Evolutionary conservation across 1,140 invertebrate species (phyloP).

Genomic region (Manduca sexta): DNA sequence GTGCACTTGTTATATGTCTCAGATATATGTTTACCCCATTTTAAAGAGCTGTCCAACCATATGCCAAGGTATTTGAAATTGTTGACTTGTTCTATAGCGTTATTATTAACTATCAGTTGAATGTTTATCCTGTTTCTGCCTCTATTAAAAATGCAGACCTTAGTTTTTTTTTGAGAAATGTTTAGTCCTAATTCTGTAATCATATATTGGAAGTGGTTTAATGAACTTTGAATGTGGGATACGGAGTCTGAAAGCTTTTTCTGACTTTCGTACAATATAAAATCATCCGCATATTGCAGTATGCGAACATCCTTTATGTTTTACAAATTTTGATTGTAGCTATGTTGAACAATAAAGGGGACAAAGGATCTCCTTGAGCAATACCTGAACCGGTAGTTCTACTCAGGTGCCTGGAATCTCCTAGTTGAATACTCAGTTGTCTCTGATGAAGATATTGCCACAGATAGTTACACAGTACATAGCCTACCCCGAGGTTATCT

Average conservation of each 20-base stretch:
- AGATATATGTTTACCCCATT: conserved; percentile 18
- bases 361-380: neutral
- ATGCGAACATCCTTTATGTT: too few species aligned
- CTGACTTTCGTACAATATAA: too few species aligned
- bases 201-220: neutral
- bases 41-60: conserved; percentile 7
- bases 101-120: too few species aligned
- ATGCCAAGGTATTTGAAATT: too few species aligned
- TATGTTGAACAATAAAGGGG: too few species aligned
- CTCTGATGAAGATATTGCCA: conserved; percentile 1
- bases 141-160: conserved; percentile 5
- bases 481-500: conserved; percentile 4
- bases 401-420: neutral
- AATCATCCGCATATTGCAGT: too few species aligned
- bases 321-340: too few species aligned
- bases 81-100: too few species aligned
- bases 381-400: neutral
- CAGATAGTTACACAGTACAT: conserved; percentile 8
- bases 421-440: neutral
- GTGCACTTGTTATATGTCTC: neutral
- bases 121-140: too few species aligned
- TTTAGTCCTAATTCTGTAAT: conserved; percentile 7
- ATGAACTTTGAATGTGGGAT: too few species aligned
- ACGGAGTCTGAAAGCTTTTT: too few species aligned
- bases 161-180: conserved; percentile 16